Evolutionary conservation across 2,797 vertebrate genomes (phyloP), one percentile per base, ranked within the genome.

Genomic region (Hirundo rustica): DNA sequence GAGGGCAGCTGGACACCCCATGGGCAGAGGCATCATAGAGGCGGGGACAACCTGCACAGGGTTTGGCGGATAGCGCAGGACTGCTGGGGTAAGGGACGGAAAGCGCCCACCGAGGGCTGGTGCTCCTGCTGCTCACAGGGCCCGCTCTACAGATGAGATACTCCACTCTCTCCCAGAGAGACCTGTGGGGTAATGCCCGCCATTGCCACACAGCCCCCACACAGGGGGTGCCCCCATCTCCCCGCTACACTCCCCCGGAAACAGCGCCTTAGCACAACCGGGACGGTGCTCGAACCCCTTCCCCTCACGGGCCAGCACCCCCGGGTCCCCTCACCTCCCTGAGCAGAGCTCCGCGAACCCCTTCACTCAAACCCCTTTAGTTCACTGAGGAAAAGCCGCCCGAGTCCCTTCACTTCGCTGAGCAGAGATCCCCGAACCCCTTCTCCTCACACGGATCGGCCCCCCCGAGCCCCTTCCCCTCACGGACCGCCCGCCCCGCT

Each of bases 11-110:
- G 9, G 29, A 29, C 5, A n/a, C 0, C 2, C 4, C 21, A 13
- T 0, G 11, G 65, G 19, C 0, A 36, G 0, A 30, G 3, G 5
- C 3, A 29, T 0, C 0, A 0, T 0, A 6, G 10, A 25, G 17
- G 1, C 20, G 0, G 0, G 4, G 10, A 7, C 1, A 3, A 9
- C 1, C 21, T 2, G 3, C 40, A 32, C 30, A 27, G 42, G 58
- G 20, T 66, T n/a, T 2, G 18, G 16, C 0, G 1, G 22, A 36
- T 4, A 11, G 12, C 23, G 29, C 2, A 19, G 15, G 13, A 8
- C n/a, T 2, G 11, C 30, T 7, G 5, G 1, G 16, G 5, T 7
- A 42, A 45, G 20, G 12, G 13, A 3, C 0, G 3, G 29, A 10
- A 22, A 14, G 26, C 32, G 38, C 40, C 7, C n/a, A 10, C 3